These are phyloP conservation scores for Andricus quercusramuli DNA, from an alignment of 2,888 invertebrate species.

Conservation along the genomic window DNA sequence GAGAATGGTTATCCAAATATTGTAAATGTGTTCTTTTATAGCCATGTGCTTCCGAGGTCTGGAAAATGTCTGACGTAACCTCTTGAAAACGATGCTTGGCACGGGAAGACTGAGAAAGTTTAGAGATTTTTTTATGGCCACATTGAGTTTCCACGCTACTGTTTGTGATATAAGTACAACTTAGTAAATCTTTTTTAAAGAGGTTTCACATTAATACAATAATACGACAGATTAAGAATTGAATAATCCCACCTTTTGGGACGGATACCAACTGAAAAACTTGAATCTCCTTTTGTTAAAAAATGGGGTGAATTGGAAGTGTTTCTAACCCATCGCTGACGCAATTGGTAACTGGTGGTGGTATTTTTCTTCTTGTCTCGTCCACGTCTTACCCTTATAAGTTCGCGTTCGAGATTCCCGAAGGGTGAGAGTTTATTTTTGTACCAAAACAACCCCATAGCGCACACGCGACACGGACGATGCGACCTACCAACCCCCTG, in stretches of 20 bases:
- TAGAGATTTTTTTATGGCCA: background rate
- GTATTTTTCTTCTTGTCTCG: conserved; percentile 40
- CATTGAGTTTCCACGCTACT: background rate
- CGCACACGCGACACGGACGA: conserved; percentile 51
- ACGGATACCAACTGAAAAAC: too few species aligned
- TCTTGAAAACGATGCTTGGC: conserved; percentile 8
- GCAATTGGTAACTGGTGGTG: background rate
- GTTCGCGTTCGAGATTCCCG: conserved; percentile 22
- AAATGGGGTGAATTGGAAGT: background rate
- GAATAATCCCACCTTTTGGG: too few species aligned
- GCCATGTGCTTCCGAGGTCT: conserved; percentile 30
- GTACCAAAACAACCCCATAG: conserved; percentile 63
- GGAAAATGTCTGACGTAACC: conserved; percentile 33
- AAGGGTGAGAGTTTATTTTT: conserved; percentile 58
- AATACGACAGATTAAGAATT: too few species aligned
- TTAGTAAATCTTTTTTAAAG: too few species aligned
- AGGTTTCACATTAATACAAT: too few species aligned
- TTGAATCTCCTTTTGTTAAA: background rate
- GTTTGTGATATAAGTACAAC: background rate
- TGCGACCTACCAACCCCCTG: conserved; percentile 56
- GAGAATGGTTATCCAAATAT: conserved; percentile 23
- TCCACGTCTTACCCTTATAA: conserved; percentile 43
- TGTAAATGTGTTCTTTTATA: conserved; percentile 19
- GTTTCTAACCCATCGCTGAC: background rate
- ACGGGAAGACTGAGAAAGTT: background rate